phyloP scores from a whole-genome alignment of 2,888 invertebrate genomes.

The Acanthosepion pharaonis region DNA sequence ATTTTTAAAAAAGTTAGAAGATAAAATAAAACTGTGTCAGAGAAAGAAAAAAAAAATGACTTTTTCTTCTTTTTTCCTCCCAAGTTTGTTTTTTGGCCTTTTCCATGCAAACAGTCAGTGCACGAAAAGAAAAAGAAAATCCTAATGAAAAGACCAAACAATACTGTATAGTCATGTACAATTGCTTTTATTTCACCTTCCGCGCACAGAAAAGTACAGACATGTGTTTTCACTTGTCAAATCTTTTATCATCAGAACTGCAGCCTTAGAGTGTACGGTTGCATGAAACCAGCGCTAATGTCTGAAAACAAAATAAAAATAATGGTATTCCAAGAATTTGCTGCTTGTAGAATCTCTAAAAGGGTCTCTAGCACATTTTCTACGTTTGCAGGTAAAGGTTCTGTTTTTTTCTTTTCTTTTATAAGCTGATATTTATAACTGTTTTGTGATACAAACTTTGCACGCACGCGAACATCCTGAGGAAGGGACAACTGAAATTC shows the following conservation, averaged over 20 bases:
- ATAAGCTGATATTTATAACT: too few species aligned
- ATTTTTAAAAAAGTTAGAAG: too few species aligned
- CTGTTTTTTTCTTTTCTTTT: too few species aligned
- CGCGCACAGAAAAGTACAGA: not conserved
- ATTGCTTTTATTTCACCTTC: not conserved
- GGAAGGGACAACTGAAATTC: too few species aligned
- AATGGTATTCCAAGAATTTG: not conserved
- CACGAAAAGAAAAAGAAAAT: not conserved
- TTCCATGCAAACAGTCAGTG: not conserved
- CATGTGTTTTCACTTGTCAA: constrained; percentile 22
- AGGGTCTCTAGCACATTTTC: not conserved
- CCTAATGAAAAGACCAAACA: too few species aligned
- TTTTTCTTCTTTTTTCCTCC: not conserved
- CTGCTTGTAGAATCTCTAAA: constrained; percentile 12
- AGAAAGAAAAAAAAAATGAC: not conserved
- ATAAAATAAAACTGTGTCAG: not conserved
- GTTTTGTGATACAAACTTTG: too few species aligned
- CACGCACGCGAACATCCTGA: too few species aligned
- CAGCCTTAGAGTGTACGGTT: not conserved
- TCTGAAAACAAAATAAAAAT: not conserved
- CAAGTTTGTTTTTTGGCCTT: not conserved
- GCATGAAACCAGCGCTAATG: not conserved
- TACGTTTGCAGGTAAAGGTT: too few species aligned
- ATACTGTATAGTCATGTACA: too few species aligned
- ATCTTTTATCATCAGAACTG: not conserved